phyloP scores from a whole-genome alignment of 2,113 vertebrate genomes.

The Ranitomeya variabilis region DNA sequence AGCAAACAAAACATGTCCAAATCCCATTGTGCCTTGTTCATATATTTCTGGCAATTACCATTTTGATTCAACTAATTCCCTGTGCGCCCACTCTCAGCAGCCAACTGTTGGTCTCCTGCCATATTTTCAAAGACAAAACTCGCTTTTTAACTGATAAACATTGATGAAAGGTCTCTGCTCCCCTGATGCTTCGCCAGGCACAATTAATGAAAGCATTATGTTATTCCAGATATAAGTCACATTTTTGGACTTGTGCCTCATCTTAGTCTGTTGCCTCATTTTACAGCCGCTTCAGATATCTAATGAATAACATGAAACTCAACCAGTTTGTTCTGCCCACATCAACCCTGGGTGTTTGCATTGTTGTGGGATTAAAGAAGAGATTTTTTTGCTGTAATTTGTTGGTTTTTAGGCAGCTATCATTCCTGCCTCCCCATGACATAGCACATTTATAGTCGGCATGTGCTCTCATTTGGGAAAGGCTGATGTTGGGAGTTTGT shows the following conservation, averaged over 20 bases:
- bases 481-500: conserved; percentile 36
- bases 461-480: conserved; percentile 41
- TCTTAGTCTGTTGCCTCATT: conserved; percentile 21
- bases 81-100: not conserved
- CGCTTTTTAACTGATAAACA: conserved; percentile 43
- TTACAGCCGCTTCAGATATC: conserved; percentile 9
- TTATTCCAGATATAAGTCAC: conserved; percentile 3
- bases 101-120: not conserved
- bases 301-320: not conserved
- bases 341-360: not conserved
- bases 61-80: conserved; percentile 26
- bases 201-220: conserved; percentile 44
- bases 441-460: conserved; percentile 24
- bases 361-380: conserved; percentile 41
- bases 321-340: conserved; percentile 3
- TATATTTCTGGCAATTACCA: conserved; percentile 18
- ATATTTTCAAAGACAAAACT: conserved; percentile 44
- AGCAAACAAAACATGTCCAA: not conserved
- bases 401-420: conserved; percentile 44
- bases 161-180: not conserved
- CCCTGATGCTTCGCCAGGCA: not conserved
- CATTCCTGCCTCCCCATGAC: conserved; percentile 7
- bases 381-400: conserved; percentile 30
- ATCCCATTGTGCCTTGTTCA: conserved; percentile 15
- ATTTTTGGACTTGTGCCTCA: conserved; percentile 21